Evolutionary conservation across 2,888 invertebrate genomes (phyloP), one percentile per base, ranked within the genome.

Genomic region (Archips xylosteana): DNA sequence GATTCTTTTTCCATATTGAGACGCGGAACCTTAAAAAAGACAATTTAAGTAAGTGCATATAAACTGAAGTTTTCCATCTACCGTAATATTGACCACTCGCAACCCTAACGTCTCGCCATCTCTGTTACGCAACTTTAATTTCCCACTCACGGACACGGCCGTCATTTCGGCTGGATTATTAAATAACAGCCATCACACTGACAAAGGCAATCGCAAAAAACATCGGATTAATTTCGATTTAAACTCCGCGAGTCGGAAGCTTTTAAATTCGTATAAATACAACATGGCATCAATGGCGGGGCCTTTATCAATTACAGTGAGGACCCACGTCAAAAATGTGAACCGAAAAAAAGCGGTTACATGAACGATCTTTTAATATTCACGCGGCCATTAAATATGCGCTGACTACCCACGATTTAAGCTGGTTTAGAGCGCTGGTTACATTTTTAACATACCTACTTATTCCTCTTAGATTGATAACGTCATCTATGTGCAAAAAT

Each of bases 241-340:
- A 86, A 90, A 87, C 88, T 87, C 82, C 81, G 82, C 84, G 87
- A 87, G 85, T 87, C 87, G 87, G 87, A 87, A 88, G 90, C 92
- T 90, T 92, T 93, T 92, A 92, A 92, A 92, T 88, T 87, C 89
- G 86, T 89, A 90, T 93, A 92, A 92, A 93, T 92, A 91, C 88
- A 89, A 87, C 91, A 92, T 91, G 90, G 86, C 78, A 83, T 82
- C 84, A 81, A 84, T 79, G 81, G 81, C 82, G 85, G 81, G 86
- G 89, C 92, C 91, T 92, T 92, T 91, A 92, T 92, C 93, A 93
- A 92, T 92, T 92, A 92, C 90, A 87, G 82, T 80, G 82, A 83
- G 85, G 82, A 83, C 81, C 84, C 82, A 83, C 84, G 87, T 86
- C 86, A 87, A 87, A 72, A 92, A 87, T 88, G 85, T 83, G 78